Percentiles rank a stretch among this genome's conserved stretches.
Conservation (phyloP, 1,140 invertebrate species). For the Phortica variegata region DNA sequence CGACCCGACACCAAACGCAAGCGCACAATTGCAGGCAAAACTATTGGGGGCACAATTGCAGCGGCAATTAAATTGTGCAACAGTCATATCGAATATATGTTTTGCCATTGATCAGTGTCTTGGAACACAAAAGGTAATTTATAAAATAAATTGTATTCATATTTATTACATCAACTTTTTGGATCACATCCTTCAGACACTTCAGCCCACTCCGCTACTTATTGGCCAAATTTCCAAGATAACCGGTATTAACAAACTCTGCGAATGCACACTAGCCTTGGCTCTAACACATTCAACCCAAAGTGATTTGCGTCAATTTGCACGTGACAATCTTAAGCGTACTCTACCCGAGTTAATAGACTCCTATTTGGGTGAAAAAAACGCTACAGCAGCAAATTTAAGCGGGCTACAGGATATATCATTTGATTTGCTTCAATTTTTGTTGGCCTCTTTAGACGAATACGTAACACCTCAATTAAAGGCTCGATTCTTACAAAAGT, state of each 20-base stretch:
- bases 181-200: slow-evolving; percentile 62
- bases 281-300: slow-evolving; percentile 78
- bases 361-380: slow-evolving; percentile 73
- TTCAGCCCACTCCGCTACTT: slow-evolving; percentile 74
- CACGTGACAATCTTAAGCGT: slow-evolving; percentile 76
- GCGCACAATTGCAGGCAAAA: slow-evolving; percentile 67
- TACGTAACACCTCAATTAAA: slow-evolving; percentile 67
- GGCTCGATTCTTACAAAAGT: slow-evolving; percentile 75
- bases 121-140: slow-evolving; percentile 63
- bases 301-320: slow-evolving; percentile 70
- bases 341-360: slow-evolving; percentile 82
- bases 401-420: slow-evolving; percentile 84
- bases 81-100: slow-evolving; percentile 74
- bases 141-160: neutral
- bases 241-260: slow-evolving; percentile 78
- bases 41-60: slow-evolving; percentile 73
- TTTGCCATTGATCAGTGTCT: slow-evolving; percentile 76
- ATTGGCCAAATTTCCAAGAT: slow-evolving; percentile 80
- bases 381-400: slow-evolving; percentile 65
- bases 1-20: slow-evolving; percentile 59
- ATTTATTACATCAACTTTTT: neutral
- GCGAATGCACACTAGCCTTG: slow-evolving; percentile 87
- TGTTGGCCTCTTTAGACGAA: slow-evolving; percentile 66
- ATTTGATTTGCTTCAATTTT: slow-evolving; percentile 83
- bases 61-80: slow-evolving; percentile 72